Evolutionary conservation across 2,888 invertebrate species (phyloP), one percentile per base, ranked within the genome.

Genomic region (Julus scandinavius): DNA sequence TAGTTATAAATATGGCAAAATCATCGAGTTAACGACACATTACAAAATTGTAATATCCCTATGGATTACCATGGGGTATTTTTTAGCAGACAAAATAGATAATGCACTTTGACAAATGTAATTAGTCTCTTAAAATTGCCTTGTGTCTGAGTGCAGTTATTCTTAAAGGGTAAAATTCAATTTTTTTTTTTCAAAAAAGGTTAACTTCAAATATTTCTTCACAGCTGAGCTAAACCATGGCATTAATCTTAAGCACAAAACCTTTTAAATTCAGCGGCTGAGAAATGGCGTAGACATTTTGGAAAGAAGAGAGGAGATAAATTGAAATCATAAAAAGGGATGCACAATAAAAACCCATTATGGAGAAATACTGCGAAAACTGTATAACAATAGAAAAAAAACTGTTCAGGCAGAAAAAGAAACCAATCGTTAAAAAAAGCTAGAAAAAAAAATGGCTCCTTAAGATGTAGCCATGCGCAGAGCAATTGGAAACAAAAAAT

Each of bases 291-390:
- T 20, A 4, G 63, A 63, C 63, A 7, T 63, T 63, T 5, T 63
- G 63, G 63, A 5, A 20, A 20, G 63, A 20, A 63, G 63, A n/a
- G 63, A 63, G 17, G 63, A 63, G n/a, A 63, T 63, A 63, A 63
- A 63, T n/a, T 63, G 20, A 63, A 63, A 63, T 63, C 63, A 63
- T 63, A 63, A 63, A 63, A 63, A 63, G 2, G 63, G 63, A 63
- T 63, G 63, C 13, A 63, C 63, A 63, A 63, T 63, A 63, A 63
- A 63, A 63, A 63, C 63, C 63, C 63, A 63, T 63, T 63, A 63
- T 63, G 20, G 63, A 63, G 20, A 63, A 63, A 63, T 63, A 63
- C 63, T 63, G 63, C 63, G 63, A 63, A 63, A 63, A 63, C 63
- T 63, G 63, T n/a, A 63, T 63, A 63, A 63, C 63, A 63, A 63